Base-by-base conservation (phyloP, 2,888 invertebrate genomes). In the Phaedon cochleariae region DNA sequence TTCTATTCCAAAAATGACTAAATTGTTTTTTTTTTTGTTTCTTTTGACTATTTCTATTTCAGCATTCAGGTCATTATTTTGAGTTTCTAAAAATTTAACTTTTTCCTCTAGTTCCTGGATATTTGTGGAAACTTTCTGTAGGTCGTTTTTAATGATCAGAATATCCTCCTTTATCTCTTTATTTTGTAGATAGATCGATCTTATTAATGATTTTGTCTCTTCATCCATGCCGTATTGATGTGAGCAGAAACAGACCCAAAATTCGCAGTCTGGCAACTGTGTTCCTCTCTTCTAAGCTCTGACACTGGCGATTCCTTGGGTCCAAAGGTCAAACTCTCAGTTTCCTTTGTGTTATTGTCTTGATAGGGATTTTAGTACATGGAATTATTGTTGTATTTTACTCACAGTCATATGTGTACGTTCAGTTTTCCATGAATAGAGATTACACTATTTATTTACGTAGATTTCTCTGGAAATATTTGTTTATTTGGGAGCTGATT, bases 1-100 rank as follows among this genome's bases (percentile, higher is more conserved):
- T 49, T 21, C 21, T 22, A 49, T 49, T 18, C 20, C 49, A 21
- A 49, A 49, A 22, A 49, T 49, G 22, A 49, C 49, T 49, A 49
- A 21, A 21, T 49, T 49, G n/a, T 49, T 49, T 6, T 49, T 49
- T 49, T 49, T 49, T n/a, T 12, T 18, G 20, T 49, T 49, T 49
- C 21, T 49, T 12, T 9, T 49, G 12, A 5, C 49, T 22, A 22
- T 49, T 49, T 49, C n/a, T 12, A 49, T 49, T 21, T 49, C 21
- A 12, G 21, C 18, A 22, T 21, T 21, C 49, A 49, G 22, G 20
- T 49, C 49, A 20, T 49, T 21, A 21, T 49, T 49, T 49, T 49
- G 21, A 49, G 49, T 49, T 49, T 49, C 49, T 18, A 9, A 18
- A 21, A n/a, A 49, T 20, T 18, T 10, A 12, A 49, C 21, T 18